Evolutionary conservation across 2,888 invertebrate genomes (phyloP).

Genomic region (Rhogogaster chlorosoma): DNA sequence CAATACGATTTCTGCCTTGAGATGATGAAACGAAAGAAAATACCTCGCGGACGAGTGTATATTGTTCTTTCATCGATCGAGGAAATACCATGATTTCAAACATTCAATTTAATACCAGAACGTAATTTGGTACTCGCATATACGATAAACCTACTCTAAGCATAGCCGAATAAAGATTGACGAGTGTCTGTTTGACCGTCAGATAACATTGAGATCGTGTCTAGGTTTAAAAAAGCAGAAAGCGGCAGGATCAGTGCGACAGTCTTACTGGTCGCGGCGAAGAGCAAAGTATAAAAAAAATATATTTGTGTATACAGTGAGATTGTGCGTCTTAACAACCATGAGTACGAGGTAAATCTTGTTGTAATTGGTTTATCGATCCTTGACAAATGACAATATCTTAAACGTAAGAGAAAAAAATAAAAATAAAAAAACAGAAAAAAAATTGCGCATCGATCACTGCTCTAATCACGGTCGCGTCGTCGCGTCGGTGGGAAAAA

Average conservation of each 20-base stretch:
- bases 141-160: not conserved
- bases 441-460: conserved; percentile 14
- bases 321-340: not conserved
- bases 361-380: conserved; percentile 36
- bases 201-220: conserved; percentile 24
- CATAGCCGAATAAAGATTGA: not conserved
- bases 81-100: too few species aligned
- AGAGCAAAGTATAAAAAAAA: too few species aligned
- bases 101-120: not conserved
- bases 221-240: not conserved
- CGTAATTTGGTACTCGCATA: not conserved
- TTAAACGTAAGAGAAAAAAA: not conserved
- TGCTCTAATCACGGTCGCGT: not conserved
- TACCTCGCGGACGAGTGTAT: not conserved
- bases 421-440: not conserved
- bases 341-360: not conserved
- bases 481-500: conserved; percentile 25
- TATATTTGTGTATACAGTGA: not conserved
- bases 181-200: not conserved
- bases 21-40: conserved; percentile 5
- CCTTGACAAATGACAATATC: not conserved
- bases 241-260: not conserved
- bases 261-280: not conserved
- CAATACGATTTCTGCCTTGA: not conserved
- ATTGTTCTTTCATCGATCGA: too few species aligned